Conservation (phyloP, 2,113 vertebrate genomes). For the Hippoglossus stenolepis region DNA sequence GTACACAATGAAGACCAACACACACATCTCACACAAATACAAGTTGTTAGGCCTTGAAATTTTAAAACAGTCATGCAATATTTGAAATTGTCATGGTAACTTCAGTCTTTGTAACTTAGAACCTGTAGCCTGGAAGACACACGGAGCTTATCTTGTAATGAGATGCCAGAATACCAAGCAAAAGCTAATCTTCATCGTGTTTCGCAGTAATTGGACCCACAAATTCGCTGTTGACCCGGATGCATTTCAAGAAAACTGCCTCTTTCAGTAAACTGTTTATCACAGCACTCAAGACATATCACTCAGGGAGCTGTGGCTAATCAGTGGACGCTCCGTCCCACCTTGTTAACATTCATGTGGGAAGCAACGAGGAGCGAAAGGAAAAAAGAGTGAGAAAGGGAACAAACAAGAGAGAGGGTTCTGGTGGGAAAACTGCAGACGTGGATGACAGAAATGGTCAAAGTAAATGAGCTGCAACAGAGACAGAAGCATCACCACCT, state of each 20-base stretch:
- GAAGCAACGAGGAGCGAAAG: slow-evolving; percentile 23
- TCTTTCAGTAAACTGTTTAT: slow-evolving; percentile 53
- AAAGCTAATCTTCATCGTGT: slow-evolving; percentile 49
- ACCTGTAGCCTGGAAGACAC: slow-evolving; percentile 7
- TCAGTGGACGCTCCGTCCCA: slow-evolving; percentile 38
- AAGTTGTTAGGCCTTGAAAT: neutral
- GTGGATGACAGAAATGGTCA: slow-evolving; percentile 1
- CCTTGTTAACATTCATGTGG: slow-evolving; percentile 60
- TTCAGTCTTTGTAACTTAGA: too few species aligned
- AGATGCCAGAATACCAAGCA: slow-evolving; percentile 36
- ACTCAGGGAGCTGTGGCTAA: slow-evolving; percentile 43
- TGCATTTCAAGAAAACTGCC: slow-evolving; percentile 22
- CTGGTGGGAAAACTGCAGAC: slow-evolving; percentile 17
- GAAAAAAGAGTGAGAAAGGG: neutral
- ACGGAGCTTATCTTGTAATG: slow-evolving; percentile 50
- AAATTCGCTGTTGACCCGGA: slow-evolving; percentile 35
- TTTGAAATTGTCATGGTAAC: neutral
- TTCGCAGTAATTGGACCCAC: slow-evolving; percentile 42
- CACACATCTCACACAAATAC: too few species aligned
- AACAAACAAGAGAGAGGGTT: slow-evolving; percentile 19
- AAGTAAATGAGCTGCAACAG: neutral
- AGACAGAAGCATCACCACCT: neutral
- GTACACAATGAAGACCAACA: neutral
- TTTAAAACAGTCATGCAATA: neutral
- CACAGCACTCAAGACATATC: slow-evolving; percentile 25